Conservation (phyloP, 2,113 vertebrate genomes). For the Microtus oregoni region DNA sequence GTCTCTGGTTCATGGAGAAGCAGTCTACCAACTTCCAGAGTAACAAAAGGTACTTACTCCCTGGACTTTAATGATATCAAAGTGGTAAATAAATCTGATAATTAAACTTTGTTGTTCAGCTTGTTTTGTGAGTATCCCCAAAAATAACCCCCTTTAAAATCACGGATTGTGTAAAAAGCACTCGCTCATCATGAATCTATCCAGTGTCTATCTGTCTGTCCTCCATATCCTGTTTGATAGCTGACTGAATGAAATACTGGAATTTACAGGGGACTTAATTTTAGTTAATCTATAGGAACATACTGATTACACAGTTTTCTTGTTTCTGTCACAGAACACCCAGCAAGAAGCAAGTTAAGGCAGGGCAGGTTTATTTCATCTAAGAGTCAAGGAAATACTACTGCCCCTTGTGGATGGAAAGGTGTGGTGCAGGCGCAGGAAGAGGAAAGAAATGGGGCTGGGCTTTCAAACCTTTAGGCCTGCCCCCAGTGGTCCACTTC, state of each 20-base stretch:
- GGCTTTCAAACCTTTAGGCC: background rate
- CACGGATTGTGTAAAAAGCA: conserved; percentile 33
- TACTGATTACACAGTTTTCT: background rate
- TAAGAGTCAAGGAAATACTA: background rate
- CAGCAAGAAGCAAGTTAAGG: background rate
- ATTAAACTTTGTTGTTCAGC: conserved; percentile 69
- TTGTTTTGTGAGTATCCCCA: conserved; percentile 17
- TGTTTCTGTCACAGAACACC: background rate
- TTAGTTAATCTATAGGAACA: background rate
- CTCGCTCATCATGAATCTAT: conserved; percentile 27
- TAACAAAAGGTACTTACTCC: conserved; percentile 27
- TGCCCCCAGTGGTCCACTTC: background rate
- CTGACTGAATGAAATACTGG: background rate
- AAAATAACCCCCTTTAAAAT: conserved; percentile 26
- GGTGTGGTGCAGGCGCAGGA: background rate
- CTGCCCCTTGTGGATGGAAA: too few species aligned
- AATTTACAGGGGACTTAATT: background rate
- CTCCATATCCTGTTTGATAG: background rate
- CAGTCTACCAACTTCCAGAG: conserved; percentile 42
- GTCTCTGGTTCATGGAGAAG: background rate
- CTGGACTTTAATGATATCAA: conserved; percentile 58
- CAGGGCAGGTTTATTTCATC: background rate
- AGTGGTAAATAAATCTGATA: conserved; percentile 64
- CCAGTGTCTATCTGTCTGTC: background rate
- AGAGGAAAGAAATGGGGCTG: background rate